phyloP scores from a whole-genome alignment of 1,140 invertebrate species.

The Megathymus violae region DNA sequence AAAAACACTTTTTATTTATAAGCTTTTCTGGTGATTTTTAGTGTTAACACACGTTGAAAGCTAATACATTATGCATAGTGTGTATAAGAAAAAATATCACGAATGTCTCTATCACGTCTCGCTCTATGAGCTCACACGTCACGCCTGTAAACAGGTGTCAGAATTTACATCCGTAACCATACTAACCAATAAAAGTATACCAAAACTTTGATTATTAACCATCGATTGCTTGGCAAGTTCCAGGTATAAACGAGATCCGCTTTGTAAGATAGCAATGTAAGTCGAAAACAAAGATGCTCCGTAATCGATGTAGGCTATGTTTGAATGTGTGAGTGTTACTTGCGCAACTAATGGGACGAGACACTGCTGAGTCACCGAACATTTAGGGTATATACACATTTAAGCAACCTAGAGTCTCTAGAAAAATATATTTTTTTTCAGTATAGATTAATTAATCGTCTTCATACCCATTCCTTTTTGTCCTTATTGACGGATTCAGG shows the following conservation, averaged over 20 bases:
- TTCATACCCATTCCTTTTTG: no score
- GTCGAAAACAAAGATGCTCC: background rate
- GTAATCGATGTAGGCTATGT: conserved; percentile 36
- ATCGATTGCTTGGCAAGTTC: conserved; percentile 35
- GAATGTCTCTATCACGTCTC: conserved; percentile 69
- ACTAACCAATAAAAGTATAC: conserved; percentile 39
- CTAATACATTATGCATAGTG: conserved; percentile 48
- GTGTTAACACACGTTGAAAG: no score
- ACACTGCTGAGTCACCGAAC: conserved; percentile 63
- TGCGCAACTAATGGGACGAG: conserved; percentile 63
- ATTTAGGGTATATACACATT: conserved; percentile 49
- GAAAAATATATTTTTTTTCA: no score
- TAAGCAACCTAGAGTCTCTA: no score
- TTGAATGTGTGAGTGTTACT: conserved; percentile 53
- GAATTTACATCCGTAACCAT: conserved; percentile 55
- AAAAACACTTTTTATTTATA: no score
- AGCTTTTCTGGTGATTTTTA: no score
- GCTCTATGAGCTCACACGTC: conserved; percentile 52
- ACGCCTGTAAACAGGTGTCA: conserved; percentile 72
- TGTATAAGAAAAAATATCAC: conserved; percentile 58
- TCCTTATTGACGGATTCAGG: no score
- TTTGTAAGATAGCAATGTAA: conserved; percentile 37
- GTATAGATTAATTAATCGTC: background rate
- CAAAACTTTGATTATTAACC: background rate
- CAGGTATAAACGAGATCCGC: background rate